Percentiles rank a stretch among this genome's conserved stretches.
Evolutionary conservation across 2,113 vertebrate genomes (phyloP).

Genomic region (Pholis gunnellus): DNA sequence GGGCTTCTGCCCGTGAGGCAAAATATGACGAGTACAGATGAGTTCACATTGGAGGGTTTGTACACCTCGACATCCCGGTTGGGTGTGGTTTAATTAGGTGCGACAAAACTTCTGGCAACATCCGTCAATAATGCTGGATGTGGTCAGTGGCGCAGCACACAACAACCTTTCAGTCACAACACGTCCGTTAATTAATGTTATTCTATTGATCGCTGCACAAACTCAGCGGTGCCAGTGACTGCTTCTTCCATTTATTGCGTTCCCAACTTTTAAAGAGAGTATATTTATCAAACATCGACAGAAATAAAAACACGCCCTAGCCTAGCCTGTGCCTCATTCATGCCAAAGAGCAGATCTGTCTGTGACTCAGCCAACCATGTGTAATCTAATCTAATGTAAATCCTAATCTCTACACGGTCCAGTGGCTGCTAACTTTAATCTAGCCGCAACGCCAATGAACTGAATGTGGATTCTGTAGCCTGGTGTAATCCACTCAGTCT

Average conservation of each 20-base stretch:
- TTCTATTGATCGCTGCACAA: not conserved
- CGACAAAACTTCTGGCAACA: not conserved
- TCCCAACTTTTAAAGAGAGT: not conserved
- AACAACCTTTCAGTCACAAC: not conserved
- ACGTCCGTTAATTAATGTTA: not conserved
- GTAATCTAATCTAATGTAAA: slow-evolving; percentile 68
- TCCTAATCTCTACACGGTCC: slow-evolving; percentile 69
- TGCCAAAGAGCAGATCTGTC: slow-evolving; percentile 40
- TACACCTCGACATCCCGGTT: not conserved
- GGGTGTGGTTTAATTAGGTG: slow-evolving; percentile 2
- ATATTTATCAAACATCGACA: not conserved
- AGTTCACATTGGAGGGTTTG: not conserved
- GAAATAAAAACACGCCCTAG: not conserved
- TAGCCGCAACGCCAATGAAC: slow-evolving; percentile 61
- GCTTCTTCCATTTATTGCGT: not conserved
- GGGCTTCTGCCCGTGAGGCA: not conserved
- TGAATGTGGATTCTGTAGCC: slow-evolving; percentile 52
- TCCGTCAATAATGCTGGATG: not conserved
- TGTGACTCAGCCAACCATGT: slow-evolving; percentile 29
- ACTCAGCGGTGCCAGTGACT: not conserved
- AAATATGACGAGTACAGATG: not conserved
- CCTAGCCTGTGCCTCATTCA: not conserved
- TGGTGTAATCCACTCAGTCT: slow-evolving; percentile 72
- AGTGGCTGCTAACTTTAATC: slow-evolving; percentile 69
- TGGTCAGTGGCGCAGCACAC: not conserved